phyloP scores from a whole-genome alignment of 2,888 invertebrate species.

The Athrips mouffetella region DNA sequence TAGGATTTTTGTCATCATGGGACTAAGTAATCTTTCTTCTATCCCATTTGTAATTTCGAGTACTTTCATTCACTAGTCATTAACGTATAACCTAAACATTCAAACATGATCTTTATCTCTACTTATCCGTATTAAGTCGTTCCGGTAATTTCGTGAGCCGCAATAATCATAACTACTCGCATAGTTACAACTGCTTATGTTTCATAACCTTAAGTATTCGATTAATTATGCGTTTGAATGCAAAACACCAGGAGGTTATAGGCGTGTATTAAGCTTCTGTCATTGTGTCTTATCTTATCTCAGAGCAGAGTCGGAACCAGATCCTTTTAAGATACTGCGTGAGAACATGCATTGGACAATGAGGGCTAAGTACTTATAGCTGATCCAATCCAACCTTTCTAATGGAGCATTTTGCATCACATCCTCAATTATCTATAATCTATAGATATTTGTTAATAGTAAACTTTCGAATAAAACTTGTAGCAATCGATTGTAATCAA shows the following conservation, averaged over 20 bases:
- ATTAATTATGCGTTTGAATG: slow-evolving; percentile 29
- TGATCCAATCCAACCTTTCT: slow-evolving; percentile 23
- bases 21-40: not conserved
- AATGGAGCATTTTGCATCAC: slow-evolving; percentile 30
- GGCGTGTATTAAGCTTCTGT: slow-evolving; percentile 33
- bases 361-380: slow-evolving; percentile 16
- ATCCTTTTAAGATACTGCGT: slow-evolving; percentile 42
- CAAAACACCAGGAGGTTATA: slow-evolving; percentile 25
- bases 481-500: slow-evolving; percentile 19
- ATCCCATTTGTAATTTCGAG: not conserved
- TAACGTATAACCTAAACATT: too few species aligned
- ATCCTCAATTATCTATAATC: slow-evolving; percentile 22
- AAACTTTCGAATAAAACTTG: slow-evolving; percentile 19
- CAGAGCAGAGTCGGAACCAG: slow-evolving; percentile 25
- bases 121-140: not conserved
- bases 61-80: not conserved
- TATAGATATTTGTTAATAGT: slow-evolving; percentile 20
- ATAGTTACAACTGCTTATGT: too few species aligned
- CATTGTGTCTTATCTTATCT: slow-evolving; percentile 24
- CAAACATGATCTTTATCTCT: slow-evolving; percentile 1
- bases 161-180: not conserved
- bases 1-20: not conserved
- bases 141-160: not conserved
- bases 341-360: slow-evolving; percentile 26
- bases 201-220: slow-evolving; percentile 29